Base-by-base conservation (phyloP, 2,797 vertebrate genomes). In the Vipera ursinii region DNA sequence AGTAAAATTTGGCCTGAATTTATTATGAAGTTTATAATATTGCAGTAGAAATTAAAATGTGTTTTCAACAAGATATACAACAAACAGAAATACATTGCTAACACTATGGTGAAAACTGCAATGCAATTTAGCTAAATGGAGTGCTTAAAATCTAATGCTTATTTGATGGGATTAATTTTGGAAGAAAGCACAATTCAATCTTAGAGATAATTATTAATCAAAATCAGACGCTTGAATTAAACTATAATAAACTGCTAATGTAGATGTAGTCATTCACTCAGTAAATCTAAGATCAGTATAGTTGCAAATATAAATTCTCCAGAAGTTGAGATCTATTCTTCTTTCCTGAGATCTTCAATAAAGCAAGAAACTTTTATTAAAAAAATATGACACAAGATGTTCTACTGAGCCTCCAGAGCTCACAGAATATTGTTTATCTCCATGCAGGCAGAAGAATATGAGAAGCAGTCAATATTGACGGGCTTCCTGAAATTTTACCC, bases 181-280 rank as follows among this genome's bases (percentile, higher is more conserved):
- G 63, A 96, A 93, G n/a, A 94, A 93, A 2, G 65, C 91, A 61
- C 3, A 91, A 6, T 90, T 91, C n/a, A n/a, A 0, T 73, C 91
- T 92, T n/a, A 73, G 0, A 0, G 65, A 93, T 20, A 26, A 86
- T 24, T 88, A 78, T 78, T 78, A 78, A 78, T 78, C 38, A 94
- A 93, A 93, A n/a, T 9, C 38, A 28, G 24, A 87, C 90, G 82
- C 2, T 6, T 94, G 20, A 51, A 91, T 91, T 44, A 88, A 65
- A 65, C 90, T 13, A 65, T 28, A 93, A 56, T 2, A 91, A 0
- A 6, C 26, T 20, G 44, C 28, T 87, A 63, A 28, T 38, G 63
- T 26, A 85, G 48, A 65, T 13, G 28, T 38, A 73, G 32, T 85
- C 56, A 20, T 88, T 87, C 7, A 28, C 56, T 88, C 53, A 82